Percentiles rank a stretch among this genome's conserved stretches.
Conservation (phyloP, 2,113 vertebrate species). For the Hiodon alosoides region DNA sequence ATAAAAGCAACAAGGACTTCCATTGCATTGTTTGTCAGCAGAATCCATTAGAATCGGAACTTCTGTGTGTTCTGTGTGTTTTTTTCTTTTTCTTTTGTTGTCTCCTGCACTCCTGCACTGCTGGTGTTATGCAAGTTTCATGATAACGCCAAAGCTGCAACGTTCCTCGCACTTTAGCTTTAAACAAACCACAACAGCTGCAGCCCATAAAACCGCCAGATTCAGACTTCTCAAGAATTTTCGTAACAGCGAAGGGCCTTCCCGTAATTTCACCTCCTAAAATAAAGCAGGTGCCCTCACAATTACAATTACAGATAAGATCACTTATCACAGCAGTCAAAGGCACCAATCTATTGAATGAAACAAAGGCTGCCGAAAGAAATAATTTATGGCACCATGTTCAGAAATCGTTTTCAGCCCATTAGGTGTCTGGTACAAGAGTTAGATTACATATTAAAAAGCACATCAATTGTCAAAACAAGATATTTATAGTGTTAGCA, state of each 20-base stretch:
- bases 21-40: too few species aligned
- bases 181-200: conserved; percentile 2
- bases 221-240: neutral
- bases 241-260: neutral
- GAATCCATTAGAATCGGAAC: too few species aligned
- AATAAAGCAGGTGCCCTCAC: conserved; percentile 13
- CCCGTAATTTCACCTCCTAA: neutral
- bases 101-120: too few species aligned
- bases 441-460: neutral
- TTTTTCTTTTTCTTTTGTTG: too few species aligned
- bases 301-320: conserved; percentile 7
- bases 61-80: too few species aligned
- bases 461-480: too few species aligned
- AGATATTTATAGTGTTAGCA: too few species aligned
- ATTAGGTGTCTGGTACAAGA: neutral
- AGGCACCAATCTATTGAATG: neutral
- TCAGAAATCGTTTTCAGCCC: neutral
- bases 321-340: conserved; percentile 10
- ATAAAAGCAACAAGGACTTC: too few species aligned
- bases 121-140: too few species aligned
- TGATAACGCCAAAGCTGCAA: neutral
- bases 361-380: neutral
- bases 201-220: neutral
- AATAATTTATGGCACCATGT: neutral
- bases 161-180: conserved; percentile 7